Base-by-base conservation (phyloP, 2,113 vertebrate genomes). In the Brachyistius frenatus region DNA sequence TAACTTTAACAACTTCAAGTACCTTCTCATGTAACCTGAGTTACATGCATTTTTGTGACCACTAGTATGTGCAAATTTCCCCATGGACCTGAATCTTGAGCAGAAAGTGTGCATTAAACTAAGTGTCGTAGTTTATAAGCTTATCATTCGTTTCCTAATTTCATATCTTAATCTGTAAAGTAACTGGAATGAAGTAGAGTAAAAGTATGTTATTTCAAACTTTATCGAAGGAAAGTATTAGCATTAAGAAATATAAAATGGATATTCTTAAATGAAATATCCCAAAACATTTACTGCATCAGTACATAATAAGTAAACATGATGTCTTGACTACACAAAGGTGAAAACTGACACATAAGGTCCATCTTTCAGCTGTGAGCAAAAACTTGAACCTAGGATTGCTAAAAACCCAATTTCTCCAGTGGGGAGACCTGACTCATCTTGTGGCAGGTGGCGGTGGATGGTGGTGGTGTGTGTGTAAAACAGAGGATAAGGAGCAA, bases 371-470 rank as follows among this genome's bases (percentile, higher is more conserved):
- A 58, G n/a, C 14, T 66, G 8, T 49, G 16, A 32, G 14, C 15
- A 39, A 54, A 16, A 35, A 55, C 39, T 7, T 41, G 9, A 10
- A 62, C 14, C 10, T 10, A 60, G 9, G 2, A 47, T 54, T 2
- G 37, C 4, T 53, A 53, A 61, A 61, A 31, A 7, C 9, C 9
- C 35, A 52, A 31, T 61, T 5, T 72, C 8, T 31, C 14, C 44
- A 46, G 37, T 8, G 46, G 46, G 46, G 57, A 23, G 53, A 54
- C 57, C 4, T 3, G 33, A 74, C 52, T 68, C 58, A 39, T 46
- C n/a, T n/a, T 13, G 53, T 23, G 35, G 66, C 64, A 77, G 64
- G 39, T 73, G 50, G 47, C 36, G 39, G 50, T 50, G 63, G n/a
- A 23, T 10, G 30, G 32, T 35, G 31, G 15, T 47, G 39, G 44